Conservation (phyloP, 2,113 vertebrate genomes). For the Daphoenositta chrysoptera region DNA sequence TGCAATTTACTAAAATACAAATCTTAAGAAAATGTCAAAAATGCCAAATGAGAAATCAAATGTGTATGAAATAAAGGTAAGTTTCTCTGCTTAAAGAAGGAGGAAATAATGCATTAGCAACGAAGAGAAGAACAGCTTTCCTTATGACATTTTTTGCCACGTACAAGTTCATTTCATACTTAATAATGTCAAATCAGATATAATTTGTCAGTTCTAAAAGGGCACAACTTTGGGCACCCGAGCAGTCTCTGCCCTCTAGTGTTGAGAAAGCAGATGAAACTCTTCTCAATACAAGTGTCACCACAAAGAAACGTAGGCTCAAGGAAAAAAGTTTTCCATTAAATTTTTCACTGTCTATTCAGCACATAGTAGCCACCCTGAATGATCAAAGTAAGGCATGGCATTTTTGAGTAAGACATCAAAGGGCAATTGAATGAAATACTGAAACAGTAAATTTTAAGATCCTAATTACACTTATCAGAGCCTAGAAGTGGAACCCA, state of each 20-base stretch:
- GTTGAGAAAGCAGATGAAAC: constrained; percentile 78
- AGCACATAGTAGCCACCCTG: neutral
- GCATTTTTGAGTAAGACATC: neutral
- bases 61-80: neutral
- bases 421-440: neutral
- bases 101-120: neutral
- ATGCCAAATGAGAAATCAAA: neutral
- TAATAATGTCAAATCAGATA: constrained; percentile 58
- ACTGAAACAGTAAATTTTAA: neutral
- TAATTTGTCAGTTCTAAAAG: constrained; percentile 64
- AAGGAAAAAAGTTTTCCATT: constrained; percentile 25
- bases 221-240: constrained; percentile 71
- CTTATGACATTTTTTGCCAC: neutral
- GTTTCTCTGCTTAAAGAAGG: neutral
- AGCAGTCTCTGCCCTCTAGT: constrained; percentile 82
- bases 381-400: neutral
- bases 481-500: neutral
- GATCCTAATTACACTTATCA: neutral
- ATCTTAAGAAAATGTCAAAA: neutral
- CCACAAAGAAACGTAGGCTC: neutral
- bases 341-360: neutral
- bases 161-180: constrained; percentile 32
- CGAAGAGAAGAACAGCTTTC: neutral
- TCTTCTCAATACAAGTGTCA: neutral
- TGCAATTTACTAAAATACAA: constrained; percentile 1